Base-by-base conservation (phyloP, 1,140 invertebrate species). In the Drosophila obscura region DNA sequence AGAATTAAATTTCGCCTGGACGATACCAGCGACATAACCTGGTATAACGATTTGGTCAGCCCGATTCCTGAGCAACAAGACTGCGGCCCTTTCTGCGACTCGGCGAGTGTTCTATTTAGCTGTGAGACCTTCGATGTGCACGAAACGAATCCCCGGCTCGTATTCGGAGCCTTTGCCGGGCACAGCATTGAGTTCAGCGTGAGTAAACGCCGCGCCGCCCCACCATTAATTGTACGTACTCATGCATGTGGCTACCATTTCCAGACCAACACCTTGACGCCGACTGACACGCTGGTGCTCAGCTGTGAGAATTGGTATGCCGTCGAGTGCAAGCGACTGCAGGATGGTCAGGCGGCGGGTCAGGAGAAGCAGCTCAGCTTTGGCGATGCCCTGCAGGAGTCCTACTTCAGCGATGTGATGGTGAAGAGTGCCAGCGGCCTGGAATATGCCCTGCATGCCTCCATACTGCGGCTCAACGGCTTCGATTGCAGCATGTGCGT, bases 141-240 rank as follows among this genome's bases (percentile, higher is more conserved):
- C 72, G 91, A 92, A 50, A 74, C 67, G 15, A 92, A 91, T 64
- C 90, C 92, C 4, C 90, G 92, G 50, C 90, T 94, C 41, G 90
- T 93, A 31, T 95, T 95, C 90, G 94, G 94, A 9, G 94, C 94
- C 15, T 94, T 94, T 90, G 93, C 93, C 60, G 94, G 94, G 3
- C 94, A 94, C 92, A 93, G 94, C 64, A 94, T 95, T 73, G 94
- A 95, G 90, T 95, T 95, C 80, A 93, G 92, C 82, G 94, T 95
- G 89, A 79, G n/a, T n/a, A n/a, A n/a, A n/a, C n/a, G n/a, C n/a
- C n/a, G n/a, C n/a, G n/a, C n/a, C n/a, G n/a, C n/a, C n/a, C n/a
- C n/a, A n/a, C n/a, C n/a, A n/a, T n/a, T n/a, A n/a, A n/a, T n/a
- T n/a, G n/a, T n/a, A n/a, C n/a, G n/a, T n/a, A n/a, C n/a, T n/a